Evolutionary conservation across 2,888 invertebrate genomes (phyloP).

Genomic region (Listrodromus nycthemerus): DNA sequence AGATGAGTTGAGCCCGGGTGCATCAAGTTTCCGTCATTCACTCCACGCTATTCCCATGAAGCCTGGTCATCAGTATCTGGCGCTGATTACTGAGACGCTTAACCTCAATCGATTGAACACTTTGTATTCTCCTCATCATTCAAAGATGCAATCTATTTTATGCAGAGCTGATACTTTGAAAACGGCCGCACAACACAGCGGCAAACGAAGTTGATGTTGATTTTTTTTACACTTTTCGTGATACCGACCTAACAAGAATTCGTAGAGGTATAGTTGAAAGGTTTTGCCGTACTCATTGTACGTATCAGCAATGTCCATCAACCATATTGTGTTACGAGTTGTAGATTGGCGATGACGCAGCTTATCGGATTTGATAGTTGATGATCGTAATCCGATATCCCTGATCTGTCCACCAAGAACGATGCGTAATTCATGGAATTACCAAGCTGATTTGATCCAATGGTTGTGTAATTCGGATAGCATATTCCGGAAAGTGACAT

Average conservation of each 20-base stretch:
- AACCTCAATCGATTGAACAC: constrained; percentile 54
- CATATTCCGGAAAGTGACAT: neutral
- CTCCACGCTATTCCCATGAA: neutral
- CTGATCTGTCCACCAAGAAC: no score
- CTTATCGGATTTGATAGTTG: no score
- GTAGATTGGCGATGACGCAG: no score
- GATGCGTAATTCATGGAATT: no score
- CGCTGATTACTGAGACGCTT: constrained; percentile 54
- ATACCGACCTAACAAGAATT: no score
- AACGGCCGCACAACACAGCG: neutral
- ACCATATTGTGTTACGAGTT: no score
- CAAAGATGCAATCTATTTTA: neutral
- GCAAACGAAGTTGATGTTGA: no score
- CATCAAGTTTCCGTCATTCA: constrained; percentile 26
- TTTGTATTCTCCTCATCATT: neutral
- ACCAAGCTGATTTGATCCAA: neutral
- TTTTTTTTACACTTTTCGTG: no score
- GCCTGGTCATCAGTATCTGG: constrained; percentile 28
- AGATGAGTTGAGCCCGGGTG: constrained; percentile 20
- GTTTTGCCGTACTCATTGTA: no score
- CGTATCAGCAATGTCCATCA: no score
- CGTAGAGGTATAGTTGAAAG: no score
- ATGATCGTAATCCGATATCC: no score
- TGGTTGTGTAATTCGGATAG: neutral
- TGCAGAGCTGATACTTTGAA: neutral